Percentiles rank a stretch among this genome's conserved stretches.
Evolutionary conservation across 2,888 invertebrate genomes (phyloP).

Genomic region (Cloeon dipterum): DNA sequence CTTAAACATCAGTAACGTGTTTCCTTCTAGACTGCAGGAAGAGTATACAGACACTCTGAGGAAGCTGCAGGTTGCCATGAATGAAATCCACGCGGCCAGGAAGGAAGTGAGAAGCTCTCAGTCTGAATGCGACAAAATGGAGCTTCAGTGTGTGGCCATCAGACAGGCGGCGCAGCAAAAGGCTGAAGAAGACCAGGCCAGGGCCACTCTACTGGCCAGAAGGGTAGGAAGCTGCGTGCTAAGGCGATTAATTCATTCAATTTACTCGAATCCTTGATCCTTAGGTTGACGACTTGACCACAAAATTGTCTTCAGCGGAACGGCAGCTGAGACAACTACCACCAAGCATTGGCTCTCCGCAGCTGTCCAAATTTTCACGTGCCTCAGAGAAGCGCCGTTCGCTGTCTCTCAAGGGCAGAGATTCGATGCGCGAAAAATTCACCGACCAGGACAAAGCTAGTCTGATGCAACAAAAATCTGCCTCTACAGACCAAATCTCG

Average conservation of each 20-base stretch:
- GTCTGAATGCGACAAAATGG: constrained; percentile 48
- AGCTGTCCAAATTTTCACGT: constrained; percentile 37
- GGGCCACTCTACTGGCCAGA: constrained; percentile 58
- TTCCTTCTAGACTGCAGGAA: constrained; percentile 36
- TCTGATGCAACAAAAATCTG: constrained; percentile 27
- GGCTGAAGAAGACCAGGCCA: constrained; percentile 22
- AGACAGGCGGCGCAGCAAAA: background rate
- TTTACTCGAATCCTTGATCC: constrained; percentile 17
- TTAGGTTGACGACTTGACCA: constrained; percentile 60
- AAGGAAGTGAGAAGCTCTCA: constrained; percentile 57
- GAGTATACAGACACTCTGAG: constrained; percentile 54
- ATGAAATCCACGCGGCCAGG: constrained; percentile 64
- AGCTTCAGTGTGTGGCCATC: background rate
- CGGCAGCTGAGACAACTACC: constrained; percentile 27
- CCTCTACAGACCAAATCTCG: background rate
- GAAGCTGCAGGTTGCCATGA: constrained; percentile 59
- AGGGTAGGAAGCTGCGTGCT: background rate
- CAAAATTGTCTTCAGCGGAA: constrained; percentile 57
- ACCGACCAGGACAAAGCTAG: constrained; percentile 60
- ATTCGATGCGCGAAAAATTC: constrained; percentile 45
- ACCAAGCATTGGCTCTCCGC: background rate
- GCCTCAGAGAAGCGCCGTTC: constrained; percentile 62
- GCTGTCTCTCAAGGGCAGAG: constrained; percentile 59
- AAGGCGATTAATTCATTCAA: no score
- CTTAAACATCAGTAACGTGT: no score